Base-by-base conservation (phyloP, 1,140 invertebrate species). In the Liolophura sinensis region DNA sequence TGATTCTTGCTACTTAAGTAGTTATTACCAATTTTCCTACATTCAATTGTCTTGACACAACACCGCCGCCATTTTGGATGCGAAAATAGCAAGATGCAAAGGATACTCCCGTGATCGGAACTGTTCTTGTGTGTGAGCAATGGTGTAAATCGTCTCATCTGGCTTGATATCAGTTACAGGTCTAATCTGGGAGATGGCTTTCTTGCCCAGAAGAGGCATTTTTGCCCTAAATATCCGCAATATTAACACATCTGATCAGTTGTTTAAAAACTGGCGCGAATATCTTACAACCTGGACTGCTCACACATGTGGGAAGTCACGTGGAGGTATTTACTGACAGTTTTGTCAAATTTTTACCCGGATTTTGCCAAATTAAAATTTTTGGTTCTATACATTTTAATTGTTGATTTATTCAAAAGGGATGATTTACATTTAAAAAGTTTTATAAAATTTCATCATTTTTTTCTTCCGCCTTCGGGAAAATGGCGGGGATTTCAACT, bases 41-140 rank as follows among this genome's bases (percentile, higher is more conserved):
- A 40, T 40, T 40, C 31, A 40, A 40, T 40, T 40, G 31, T 40
- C 31, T 40, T 58, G n/a, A 61, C 48, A 67, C 48, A 63, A 50
- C 31, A 40, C 70, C 68, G 78, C 73, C 74, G 80, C 78, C 78
- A 82, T 82, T 60, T 80, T 80, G 76, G 74, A 77, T 75, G 66
- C 60, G 40, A 68, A 63, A 64, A 54, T 52, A 63, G 64, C 64
- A 60, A 67, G 51, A 68, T 63, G 22, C 65, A 78, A 81, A 83
- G 78, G 82, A 83, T 83, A 83, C 80, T 75, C 68, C 72, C 81
- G 76, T 16, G 76, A 80, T 76, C 72, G 72, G 66, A 83, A 81
- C 72, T 80, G 75, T 78, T 83, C 82, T 65, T 78, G 75, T 1
- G 82, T 82, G 65, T 82, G 77, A 20, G 73, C 72, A 71, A 82